These are phyloP conservation scores for Meloidogyne chitwoodi DNA, from an alignment of 1,140 invertebrate species.

Conservation along the genomic window DNA sequence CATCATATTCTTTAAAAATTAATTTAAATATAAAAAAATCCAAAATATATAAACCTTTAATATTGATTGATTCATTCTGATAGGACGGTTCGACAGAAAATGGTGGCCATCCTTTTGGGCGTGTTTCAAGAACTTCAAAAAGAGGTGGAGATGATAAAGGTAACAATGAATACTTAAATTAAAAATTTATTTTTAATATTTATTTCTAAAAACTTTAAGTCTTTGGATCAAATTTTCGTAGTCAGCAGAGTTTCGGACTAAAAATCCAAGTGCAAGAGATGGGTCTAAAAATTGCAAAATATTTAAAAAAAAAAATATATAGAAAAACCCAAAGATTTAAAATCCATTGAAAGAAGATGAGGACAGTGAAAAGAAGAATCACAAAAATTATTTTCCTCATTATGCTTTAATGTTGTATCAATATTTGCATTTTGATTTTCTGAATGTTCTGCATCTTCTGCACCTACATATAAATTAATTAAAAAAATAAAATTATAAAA, in stretches of 20 bases:
- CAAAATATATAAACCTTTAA: slow-evolving; percentile 37
- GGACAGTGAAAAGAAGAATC: slow-evolving; percentile 53
- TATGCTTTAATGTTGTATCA: not conserved
- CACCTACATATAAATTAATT: not conserved
- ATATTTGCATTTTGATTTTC: not conserved
- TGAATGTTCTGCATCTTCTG: not conserved
- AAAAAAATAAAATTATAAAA: not conserved
- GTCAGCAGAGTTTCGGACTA: slow-evolving; percentile 44
- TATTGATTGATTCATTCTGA: slow-evolving; percentile 40
- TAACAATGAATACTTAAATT: slow-evolving; percentile 23
- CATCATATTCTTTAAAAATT: slow-evolving; percentile 47
- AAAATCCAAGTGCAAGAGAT: slow-evolving; percentile 50
- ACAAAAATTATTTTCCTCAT: slow-evolving; percentile 31
- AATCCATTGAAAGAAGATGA: slow-evolving; percentile 50
- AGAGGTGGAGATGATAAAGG: slow-evolving; percentile 44
- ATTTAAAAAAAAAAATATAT: not conserved
- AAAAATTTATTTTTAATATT: not conserved
- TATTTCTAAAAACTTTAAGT: slow-evolving; percentile 35
- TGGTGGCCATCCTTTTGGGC: slow-evolving; percentile 48
- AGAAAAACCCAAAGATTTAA: slow-evolving; percentile 38
- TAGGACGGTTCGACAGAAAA: slow-evolving; percentile 47
- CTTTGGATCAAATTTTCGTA: slow-evolving; percentile 44
- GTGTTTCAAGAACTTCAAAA: slow-evolving; percentile 53
- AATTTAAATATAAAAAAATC: slow-evolving; percentile 4
- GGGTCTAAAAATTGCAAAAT: slow-evolving; percentile 37